A percentile compares a stretch with the other conserved stretches of the same genome.
These are phyloP conservation scores for Coregonus suidteri DNA, from an alignment of 2,797 vertebrate genomes.

Conservation along the genomic window DNA sequence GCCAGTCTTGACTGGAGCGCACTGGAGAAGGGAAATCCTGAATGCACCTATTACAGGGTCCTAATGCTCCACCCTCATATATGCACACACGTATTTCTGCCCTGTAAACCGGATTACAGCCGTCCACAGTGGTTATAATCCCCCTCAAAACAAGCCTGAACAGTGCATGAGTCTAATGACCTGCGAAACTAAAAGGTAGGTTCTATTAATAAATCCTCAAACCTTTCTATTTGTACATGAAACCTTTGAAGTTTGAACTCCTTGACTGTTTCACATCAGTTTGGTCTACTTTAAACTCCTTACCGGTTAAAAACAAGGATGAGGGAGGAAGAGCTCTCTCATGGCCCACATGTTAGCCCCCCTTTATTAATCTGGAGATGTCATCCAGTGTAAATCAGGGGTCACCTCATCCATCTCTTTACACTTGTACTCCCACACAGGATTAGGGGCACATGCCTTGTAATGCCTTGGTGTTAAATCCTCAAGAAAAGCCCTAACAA, in stretches of 20 bases:
- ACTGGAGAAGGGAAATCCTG: slow-evolving; percentile 31
- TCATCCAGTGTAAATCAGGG: background rate
- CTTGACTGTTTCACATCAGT: background rate
- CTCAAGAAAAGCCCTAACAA: no score
- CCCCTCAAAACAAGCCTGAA: slow-evolving; percentile 12
- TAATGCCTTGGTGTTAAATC: background rate
- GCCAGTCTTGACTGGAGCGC: slow-evolving; percentile 25
- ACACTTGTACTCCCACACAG: background rate
- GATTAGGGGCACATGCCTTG: background rate
- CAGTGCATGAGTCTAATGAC: background rate
- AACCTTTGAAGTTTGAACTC: background rate
- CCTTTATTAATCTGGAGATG: background rate
- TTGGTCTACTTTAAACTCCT: background rate
- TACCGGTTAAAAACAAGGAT: background rate
- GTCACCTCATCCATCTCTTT: background rate
- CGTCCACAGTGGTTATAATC: slow-evolving; percentile 48
- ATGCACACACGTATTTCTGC: slow-evolving; percentile 26
- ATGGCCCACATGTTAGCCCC: background rate
- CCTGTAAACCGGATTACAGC: slow-evolving; percentile 54
- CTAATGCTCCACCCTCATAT: slow-evolving; percentile 57
- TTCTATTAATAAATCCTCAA: background rate
- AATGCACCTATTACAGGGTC: slow-evolving; percentile 65
- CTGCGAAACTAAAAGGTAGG: background rate
- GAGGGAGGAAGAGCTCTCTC: background rate
- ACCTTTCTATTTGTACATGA: background rate